Evolutionary conservation across 2,113 vertebrate genomes (phyloP).

Genomic region (Lutjanus erythropterus): DNA sequence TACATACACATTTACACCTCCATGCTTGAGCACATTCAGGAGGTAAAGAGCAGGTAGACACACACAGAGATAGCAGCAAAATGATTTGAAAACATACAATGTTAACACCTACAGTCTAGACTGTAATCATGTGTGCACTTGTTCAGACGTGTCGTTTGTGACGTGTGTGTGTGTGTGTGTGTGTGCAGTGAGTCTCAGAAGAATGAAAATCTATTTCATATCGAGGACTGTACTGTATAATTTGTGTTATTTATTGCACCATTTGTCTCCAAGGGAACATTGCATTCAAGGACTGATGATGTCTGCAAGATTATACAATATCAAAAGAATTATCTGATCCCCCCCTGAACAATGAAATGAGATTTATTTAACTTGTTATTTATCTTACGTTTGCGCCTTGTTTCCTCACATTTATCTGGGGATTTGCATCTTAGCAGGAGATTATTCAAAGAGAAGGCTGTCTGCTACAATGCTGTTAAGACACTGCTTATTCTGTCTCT

Average conservation of each 20-base stretch:
- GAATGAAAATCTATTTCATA: slow-evolving; percentile 57
- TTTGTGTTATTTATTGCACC: slow-evolving; percentile 73
- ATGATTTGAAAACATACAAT: slow-evolving; percentile 23
- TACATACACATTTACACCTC: slow-evolving; percentile 1
- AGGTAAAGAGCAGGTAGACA: not conserved
- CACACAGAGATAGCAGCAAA: not conserved
- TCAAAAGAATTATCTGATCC: slow-evolving; percentile 69
- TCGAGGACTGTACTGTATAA: slow-evolving; percentile 52
- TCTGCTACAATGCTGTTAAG: slow-evolving; percentile 26
- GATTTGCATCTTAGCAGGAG: slow-evolving; percentile 64
- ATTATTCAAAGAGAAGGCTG: slow-evolving; percentile 61
- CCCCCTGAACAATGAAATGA: slow-evolving; percentile 61
- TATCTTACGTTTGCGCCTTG: slow-evolving; percentile 61
- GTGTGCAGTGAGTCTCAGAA: slow-evolving; percentile 22
- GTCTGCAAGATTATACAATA: slow-evolving; percentile 71
- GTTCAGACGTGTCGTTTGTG: not conserved
- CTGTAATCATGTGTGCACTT: slow-evolving; percentile 23
- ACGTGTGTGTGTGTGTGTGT: slow-evolving; percentile 44
- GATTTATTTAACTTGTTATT: slow-evolving; percentile 74
- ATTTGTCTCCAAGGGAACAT: slow-evolving; percentile 66
- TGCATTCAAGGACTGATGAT: slow-evolving; percentile 71
- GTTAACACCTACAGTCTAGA: slow-evolving; percentile 34
- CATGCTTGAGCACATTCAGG: not conserved
- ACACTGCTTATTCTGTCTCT: slow-evolving; percentile 16
- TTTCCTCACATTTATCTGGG: slow-evolving; percentile 63